Percentiles rank a stretch among this genome's conserved stretches.
Evolutionary conservation across 2,888 invertebrate genomes (phyloP).

Genomic region (Priocnemis perturbator): DNA sequence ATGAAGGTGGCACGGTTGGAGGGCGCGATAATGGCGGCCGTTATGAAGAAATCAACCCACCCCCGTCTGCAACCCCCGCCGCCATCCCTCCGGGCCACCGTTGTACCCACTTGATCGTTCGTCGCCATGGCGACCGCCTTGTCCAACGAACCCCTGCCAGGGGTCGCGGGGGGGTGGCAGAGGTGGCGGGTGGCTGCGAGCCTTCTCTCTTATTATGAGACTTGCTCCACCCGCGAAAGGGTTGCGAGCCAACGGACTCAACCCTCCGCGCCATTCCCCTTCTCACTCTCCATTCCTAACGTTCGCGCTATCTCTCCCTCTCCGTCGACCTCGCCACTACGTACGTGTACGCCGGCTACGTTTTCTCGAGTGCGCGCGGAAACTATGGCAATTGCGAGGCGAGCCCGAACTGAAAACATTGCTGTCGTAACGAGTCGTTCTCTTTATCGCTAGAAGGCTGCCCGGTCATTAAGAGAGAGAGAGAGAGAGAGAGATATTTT

Average conservation of each 20-base stretch:
- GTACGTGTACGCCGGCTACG: slow-evolving; percentile 9
- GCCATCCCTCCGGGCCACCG: slow-evolving; percentile 36
- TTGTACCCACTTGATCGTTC: slow-evolving; percentile 60
- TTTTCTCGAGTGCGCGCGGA: slow-evolving; percentile 4
- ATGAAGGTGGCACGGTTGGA: slow-evolving; percentile 42
- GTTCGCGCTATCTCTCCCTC: no score
- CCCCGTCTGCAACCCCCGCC: slow-evolving; percentile 37
- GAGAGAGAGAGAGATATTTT: no score
- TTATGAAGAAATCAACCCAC: slow-evolving; percentile 75
- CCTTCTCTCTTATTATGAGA: slow-evolving; percentile 63
- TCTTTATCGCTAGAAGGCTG: no score
- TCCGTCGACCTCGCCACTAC: no score
- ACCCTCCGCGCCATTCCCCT: slow-evolving; percentile 3
- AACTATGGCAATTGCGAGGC: slow-evolving; percentile 10
- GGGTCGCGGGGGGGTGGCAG: slow-evolving; percentile 29
- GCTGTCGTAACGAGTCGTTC: background rate
- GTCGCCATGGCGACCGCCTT: slow-evolving; percentile 72
- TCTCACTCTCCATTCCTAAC: slow-evolving; percentile 12
- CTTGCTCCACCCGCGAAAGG: slow-evolving; percentile 59
- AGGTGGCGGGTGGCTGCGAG: slow-evolving; percentile 33
- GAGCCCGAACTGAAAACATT: slow-evolving; percentile 9
- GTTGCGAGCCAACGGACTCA: slow-evolving; percentile 42
- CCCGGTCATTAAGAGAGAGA: no score
- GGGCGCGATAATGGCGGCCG: slow-evolving; percentile 72
- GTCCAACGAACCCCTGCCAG: slow-evolving; percentile 63